phyloP scores from a whole-genome alignment of 2,797 vertebrate species.

The Enteromius afrohamiltoni region DNA sequence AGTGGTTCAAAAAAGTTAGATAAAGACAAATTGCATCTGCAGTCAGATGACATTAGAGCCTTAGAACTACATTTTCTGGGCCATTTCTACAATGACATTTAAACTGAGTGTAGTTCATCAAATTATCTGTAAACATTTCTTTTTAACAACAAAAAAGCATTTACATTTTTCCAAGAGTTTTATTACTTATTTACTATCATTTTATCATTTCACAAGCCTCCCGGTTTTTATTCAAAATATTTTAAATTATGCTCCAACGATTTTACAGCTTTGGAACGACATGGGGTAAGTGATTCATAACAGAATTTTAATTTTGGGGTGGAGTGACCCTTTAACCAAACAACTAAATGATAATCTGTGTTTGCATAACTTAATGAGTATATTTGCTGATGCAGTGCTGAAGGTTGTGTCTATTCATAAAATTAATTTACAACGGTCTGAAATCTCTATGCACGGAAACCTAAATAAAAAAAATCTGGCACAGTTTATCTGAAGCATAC shows the following conservation, averaged over 20 bases:
- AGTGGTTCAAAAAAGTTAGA: not conserved
- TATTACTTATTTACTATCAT: not conserved
- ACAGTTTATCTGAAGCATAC: not conserved
- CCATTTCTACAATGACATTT: not conserved
- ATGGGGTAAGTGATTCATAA: no score
- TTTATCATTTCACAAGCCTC: not conserved
- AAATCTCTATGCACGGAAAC: not conserved
- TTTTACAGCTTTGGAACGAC: no score
- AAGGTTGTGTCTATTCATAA: not conserved
- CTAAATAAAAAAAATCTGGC: not conserved
- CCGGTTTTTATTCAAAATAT: no score
- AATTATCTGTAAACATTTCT: not conserved
- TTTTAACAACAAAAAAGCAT: not conserved
- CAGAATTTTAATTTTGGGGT: no score
- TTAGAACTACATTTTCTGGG: no score
- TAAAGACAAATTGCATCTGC: not conserved
- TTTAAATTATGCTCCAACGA: no score
- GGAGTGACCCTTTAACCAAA: not conserved
- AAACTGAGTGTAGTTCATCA: not conserved
- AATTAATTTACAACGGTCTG: not conserved
- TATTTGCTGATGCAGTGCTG: not conserved
- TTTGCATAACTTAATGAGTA: not conserved
- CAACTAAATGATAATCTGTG: not conserved
- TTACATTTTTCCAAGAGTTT: not conserved
- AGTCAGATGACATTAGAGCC: no score